Evolutionary conservation across 2,888 invertebrate species (phyloP), one percentile per base, ranked within the genome.

Genomic region (Tridacna gigas): DNA sequence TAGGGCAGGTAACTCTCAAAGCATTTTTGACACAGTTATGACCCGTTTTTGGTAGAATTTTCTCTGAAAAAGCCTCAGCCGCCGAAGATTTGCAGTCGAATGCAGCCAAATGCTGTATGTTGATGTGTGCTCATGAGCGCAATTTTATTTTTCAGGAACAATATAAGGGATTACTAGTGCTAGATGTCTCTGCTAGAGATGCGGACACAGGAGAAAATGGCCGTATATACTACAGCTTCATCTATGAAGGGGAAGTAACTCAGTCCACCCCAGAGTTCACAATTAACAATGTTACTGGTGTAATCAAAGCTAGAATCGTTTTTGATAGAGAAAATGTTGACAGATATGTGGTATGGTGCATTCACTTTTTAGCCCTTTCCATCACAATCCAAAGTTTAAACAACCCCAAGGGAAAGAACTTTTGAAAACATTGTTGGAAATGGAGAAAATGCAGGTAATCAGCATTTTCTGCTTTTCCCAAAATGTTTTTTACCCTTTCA

Each of bases 191-290:
- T 93, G 98, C 98, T 0, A 96, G 96, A 0, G 98, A 98, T 93
- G 96, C 96, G 88, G 98, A 98, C 93, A 96, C 96, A 0, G 98
- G 97, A 0, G 97, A 97, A 88, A 98, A 97, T 94, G 98, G 98
- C 0, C 96, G 96, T 77, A 96, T 98, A 0, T 97, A 97, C 0
- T 98, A 98, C 95, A 97, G 97, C 71, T 93, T 95, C 80, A 95
- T 98, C 83, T 97, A 97, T 95, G 96, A 87, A 15, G 85, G 86
- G 9, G 26, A 96, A 90, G 97, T 97, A 90, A 96, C 97, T 0
- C 97, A 97, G 85, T 97, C 97, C 94, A 98, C 98, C 0, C 96
- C 96, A 15, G 97, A 98, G 94, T 98, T 98, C 94, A 96, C 96
- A 47, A 97, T 98, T 60, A 96, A 98, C 94, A 95, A 96, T 66